Percentiles rank a stretch among this genome's conserved stretches.
These are phyloP conservation scores for Apamea anceps DNA, from an alignment of 2,888 invertebrate genomes.

Conservation along the genomic window DNA sequence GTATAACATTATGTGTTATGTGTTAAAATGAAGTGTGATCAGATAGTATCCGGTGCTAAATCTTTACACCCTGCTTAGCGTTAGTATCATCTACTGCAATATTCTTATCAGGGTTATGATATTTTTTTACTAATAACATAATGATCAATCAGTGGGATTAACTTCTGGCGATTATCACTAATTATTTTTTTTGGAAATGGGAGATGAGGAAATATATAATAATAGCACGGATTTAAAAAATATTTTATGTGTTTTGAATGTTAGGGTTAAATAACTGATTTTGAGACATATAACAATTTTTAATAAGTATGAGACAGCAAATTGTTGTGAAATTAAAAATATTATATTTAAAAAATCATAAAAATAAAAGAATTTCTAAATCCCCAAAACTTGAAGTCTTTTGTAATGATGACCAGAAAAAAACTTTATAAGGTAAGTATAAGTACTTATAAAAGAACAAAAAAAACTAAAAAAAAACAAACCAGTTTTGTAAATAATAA, in stretches of 20 bases:
- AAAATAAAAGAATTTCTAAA: too few species aligned
- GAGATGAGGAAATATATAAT: neutral
- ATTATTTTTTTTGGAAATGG: neutral
- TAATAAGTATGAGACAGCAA: too few species aligned
- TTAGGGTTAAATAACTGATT: neutral
- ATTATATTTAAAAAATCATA: neutral
- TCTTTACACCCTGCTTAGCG: neutral
- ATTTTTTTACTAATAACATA: neutral
- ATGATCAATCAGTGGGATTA: conserved; percentile 10
- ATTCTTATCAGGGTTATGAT: neutral
- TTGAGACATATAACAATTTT: neutral
- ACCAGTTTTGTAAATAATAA: too few species aligned
- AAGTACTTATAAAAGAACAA: too few species aligned
- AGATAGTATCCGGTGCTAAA: neutral
- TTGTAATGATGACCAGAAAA: neutral
- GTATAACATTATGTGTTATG: too few species aligned
- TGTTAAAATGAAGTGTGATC: neutral
- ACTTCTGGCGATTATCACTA: neutral
- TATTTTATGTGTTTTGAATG: neutral
- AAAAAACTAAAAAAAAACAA: too few species aligned
- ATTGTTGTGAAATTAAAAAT: neutral
- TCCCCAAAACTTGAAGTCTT: neutral
- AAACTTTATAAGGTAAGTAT: too few species aligned
- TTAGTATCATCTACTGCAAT: neutral
- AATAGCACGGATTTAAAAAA: neutral